Evolutionary conservation across 2,797 vertebrate genomes (phyloP).

Genomic region (Amblyopsis hoosieri): DNA sequence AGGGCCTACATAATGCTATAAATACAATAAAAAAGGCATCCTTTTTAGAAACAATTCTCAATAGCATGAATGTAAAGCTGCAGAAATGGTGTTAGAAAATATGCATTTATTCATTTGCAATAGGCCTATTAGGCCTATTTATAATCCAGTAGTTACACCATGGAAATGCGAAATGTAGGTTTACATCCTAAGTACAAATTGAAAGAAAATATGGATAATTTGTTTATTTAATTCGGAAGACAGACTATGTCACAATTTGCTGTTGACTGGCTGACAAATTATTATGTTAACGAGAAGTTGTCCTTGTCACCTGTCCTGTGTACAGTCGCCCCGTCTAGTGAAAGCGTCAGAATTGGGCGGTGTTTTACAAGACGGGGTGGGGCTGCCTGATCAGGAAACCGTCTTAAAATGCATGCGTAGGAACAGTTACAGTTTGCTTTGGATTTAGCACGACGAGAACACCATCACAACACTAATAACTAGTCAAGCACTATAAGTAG

Average conservation of each 20-base stretch:
- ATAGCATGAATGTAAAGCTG: too few species aligned
- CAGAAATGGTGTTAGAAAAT: too few species aligned
- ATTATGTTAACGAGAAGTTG: not conserved
- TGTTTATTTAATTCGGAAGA: too few species aligned
- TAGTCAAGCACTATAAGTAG: constrained; percentile 6
- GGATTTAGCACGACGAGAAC: constrained; percentile 24
- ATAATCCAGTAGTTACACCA: too few species aligned
- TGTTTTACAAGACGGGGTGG: constrained; percentile 40
- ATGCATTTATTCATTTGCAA: too few species aligned
- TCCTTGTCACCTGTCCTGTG: constrained; percentile 26
- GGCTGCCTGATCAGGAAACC: constrained; percentile 43
- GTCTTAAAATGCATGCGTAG: constrained; percentile 42
- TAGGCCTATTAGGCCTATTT: too few species aligned
- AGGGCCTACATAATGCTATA: too few species aligned
- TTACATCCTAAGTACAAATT: too few species aligned
- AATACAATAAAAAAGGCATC: too few species aligned
- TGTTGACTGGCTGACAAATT: not conserved
- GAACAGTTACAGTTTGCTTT: constrained; percentile 23
- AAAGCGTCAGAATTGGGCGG: constrained; percentile 1
- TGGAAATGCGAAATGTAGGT: too few species aligned
- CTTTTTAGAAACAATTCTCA: too few species aligned
- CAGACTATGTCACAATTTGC: not conserved
- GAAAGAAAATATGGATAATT: too few species aligned
- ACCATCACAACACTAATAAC: constrained; percentile 37
- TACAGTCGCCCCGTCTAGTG: not conserved